phyloP scores from a whole-genome alignment of 2,113 vertebrate species.

The Plestiodon gilberti region DNA sequence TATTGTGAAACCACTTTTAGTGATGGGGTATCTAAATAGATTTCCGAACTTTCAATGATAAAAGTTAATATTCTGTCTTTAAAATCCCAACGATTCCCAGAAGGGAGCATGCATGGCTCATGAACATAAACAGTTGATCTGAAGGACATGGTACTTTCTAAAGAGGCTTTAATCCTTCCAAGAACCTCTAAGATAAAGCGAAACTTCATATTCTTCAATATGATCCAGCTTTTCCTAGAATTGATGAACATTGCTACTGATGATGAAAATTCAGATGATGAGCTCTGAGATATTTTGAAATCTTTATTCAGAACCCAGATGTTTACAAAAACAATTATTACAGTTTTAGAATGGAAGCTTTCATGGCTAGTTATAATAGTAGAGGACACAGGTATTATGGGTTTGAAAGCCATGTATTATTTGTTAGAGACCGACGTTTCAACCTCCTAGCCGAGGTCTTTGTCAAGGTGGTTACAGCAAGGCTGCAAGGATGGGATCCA shows the following conservation, averaged over 20 bases:
- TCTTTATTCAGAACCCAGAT: neutral
- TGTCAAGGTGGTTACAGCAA: no score
- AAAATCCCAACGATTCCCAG: slow-evolving; percentile 31
- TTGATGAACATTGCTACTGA: neutral
- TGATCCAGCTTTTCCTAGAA: neutral
- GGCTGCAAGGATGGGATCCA: no score
- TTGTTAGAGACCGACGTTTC: no score
- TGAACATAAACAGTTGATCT: neutral
- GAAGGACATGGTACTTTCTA: neutral
- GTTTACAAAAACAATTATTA: no score
- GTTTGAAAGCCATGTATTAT: no score
- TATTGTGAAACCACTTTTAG: neutral
- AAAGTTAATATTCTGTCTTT: slow-evolving; percentile 33
- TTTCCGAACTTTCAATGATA: slow-evolving; percentile 29
- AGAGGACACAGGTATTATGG: no score
- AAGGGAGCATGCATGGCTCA: neutral
- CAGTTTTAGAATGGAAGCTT: no score
- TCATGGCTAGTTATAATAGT: no score
- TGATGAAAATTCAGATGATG: neutral
- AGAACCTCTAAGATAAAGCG: neutral
- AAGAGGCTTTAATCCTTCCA: neutral
- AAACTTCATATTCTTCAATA: neutral
- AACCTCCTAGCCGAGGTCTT: no score
- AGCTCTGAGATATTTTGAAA: neutral
- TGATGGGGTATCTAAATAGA: slow-evolving; percentile 28